Evolutionary conservation across 2,113 vertebrate species (phyloP), one percentile per base, ranked within the genome.

Genomic region (Tautogolabrus adspersus): DNA sequence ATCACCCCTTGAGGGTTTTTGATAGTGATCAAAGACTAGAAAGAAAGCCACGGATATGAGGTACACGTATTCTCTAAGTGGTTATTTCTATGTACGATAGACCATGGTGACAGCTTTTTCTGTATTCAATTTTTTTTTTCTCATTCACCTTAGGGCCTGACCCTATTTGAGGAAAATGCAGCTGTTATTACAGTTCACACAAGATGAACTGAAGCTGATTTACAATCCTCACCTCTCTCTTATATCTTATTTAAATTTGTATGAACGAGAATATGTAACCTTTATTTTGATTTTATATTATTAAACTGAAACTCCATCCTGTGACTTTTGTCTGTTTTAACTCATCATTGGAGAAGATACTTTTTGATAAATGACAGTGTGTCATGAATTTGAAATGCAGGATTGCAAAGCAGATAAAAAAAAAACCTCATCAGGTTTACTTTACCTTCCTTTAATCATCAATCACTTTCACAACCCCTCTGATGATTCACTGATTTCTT

Each of bases 371-470:
- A 6, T 18, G 18, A 7, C 47, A 19, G 16, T 57, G n/a, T 57
- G 62, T 81, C 19, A 23, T 55, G 80, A 86, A 78, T 86, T 82
- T 79, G 61, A 61, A 13, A 52, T 34, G 49, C 22, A 51, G 38
- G 18, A 40, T 51, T 67, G 30, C 42, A 66, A 7, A 64, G n/a
- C 16, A 34, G 51, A 81, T 58, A 19, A 38, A 61, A 70, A 61
- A 37, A 13, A 34, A 34, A 34, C 30, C 21, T 37, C 15, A 63
- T 54, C 34, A 56, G 26, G 22, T 52, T 64, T 6, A 30, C 2
- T 3, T 22, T 44, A 44, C 3, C 10, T 21, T 70, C 23, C 49
- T 68, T 56, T 26, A 58, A 76, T 1, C 23, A 46, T 85, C 9
- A 42, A 18, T 59, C 19, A 37, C 47, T 52, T 58, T 40, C 54